These are phyloP conservation scores for Tichodroma muraria DNA, from an alignment of 2,113 vertebrate species.

Conservation along the genomic window DNA sequence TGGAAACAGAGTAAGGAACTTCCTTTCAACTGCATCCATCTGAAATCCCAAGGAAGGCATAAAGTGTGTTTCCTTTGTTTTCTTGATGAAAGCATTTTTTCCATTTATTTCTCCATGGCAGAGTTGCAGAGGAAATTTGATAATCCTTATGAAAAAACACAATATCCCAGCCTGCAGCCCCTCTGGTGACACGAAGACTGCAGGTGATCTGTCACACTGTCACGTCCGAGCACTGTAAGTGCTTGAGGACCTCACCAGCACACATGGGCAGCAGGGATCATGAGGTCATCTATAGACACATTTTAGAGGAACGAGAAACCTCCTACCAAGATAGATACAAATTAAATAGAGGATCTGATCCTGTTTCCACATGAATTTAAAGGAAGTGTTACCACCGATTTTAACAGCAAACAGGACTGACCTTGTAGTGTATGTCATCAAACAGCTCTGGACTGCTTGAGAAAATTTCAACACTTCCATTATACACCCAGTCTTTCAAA, in stretches of 20 bases:
- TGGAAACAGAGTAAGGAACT: not conserved
- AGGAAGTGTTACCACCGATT: not conserved
- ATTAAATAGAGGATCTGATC: not conserved
- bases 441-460: not conserved
- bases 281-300: conserved; percentile 20
- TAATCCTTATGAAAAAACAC: not conserved
- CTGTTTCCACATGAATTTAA: not conserved
- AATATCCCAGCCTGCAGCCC: not conserved
- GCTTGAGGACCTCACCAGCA: conserved; percentile 13
- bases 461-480: conserved; percentile 24
- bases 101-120: not conserved
- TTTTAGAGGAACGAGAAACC: conserved; percentile 6
- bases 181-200: not conserved
- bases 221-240: not conserved
- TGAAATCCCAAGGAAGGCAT: not conserved
- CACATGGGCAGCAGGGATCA: not conserved
- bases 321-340: not conserved
- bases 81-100: not conserved
- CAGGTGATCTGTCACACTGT: not conserved
- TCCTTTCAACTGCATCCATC: not conserved
- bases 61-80: not conserved
- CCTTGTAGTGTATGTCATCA: not conserved
- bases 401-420: not conserved
- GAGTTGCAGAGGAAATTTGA: not conserved
- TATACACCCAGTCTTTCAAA: not conserved